Evolutionary conservation across 2,797 vertebrate species (phyloP).

Genomic region (Loris lydekkerianus): DNA sequence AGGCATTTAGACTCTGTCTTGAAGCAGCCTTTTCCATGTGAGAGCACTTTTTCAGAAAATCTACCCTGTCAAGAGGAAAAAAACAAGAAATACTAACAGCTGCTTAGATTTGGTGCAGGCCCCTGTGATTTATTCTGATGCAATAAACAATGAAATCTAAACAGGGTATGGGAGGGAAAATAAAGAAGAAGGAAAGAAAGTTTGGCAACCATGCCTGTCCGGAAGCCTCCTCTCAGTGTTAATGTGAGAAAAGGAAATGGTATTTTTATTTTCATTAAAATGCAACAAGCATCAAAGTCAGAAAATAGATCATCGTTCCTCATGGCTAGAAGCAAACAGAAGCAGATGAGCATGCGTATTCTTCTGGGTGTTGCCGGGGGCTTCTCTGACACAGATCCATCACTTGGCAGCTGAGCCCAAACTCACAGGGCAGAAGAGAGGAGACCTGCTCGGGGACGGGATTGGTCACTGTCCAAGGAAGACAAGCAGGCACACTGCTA

Average conservation of each 20-base stretch:
- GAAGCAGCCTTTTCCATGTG: not conserved
- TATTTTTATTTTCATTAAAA: conserved; percentile 85
- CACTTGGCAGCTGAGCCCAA: not conserved
- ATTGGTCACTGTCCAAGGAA: not conserved
- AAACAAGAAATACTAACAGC: conserved; percentile 6
- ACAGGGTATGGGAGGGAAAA: conserved; percentile 38
- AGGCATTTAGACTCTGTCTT: not conserved
- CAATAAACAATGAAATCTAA: conserved; percentile 67
- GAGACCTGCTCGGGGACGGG: not conserved
- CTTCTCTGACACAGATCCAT: conserved; percentile 5
- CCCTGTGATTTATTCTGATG: conserved; percentile 76
- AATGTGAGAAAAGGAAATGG: conserved; percentile 79
- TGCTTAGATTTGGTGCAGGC: conserved; percentile 51
- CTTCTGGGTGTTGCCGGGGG: conserved; percentile 41
- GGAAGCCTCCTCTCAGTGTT: conserved; percentile 67
- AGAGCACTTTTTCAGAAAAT: not conserved
- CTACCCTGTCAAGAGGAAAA: not conserved
- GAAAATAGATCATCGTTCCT: conserved; percentile 80
- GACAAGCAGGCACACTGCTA: not conserved
- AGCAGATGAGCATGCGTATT: conserved; percentile 62
- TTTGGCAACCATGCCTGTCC: conserved; percentile 75
- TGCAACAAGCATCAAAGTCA: conserved; percentile 75
- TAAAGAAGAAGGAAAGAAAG: conserved; percentile 62
- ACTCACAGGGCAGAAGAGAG: not conserved
- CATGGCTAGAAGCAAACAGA: conserved; percentile 68